phyloP scores from a whole-genome alignment of 1,140 invertebrate species.

The Gonatopus flavifemur region DNA sequence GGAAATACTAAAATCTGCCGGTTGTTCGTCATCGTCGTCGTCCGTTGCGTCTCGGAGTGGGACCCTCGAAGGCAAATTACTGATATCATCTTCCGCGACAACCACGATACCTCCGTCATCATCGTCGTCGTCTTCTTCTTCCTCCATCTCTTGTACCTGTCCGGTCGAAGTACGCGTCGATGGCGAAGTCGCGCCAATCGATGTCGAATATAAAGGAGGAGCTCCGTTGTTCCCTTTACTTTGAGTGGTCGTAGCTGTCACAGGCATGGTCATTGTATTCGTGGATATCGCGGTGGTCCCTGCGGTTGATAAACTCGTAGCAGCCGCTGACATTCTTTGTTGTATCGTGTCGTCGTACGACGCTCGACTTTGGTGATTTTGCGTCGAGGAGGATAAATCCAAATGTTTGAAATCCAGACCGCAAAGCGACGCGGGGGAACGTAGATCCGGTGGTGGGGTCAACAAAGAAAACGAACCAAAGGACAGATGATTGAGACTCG shows the following conservation, averaged over 20 bases:
- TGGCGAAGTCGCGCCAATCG: slow-evolving; percentile 37
- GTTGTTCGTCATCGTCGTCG: slow-evolving; percentile 60
- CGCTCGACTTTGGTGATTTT: slow-evolving; percentile 27
- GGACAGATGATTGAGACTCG: slow-evolving; percentile 66
- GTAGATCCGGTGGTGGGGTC: slow-evolving; percentile 72
- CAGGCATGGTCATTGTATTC: slow-evolving; percentile 63
- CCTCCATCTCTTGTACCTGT: too few species aligned
- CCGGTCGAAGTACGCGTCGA: slow-evolving; percentile 41
- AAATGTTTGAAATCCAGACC: slow-evolving; percentile 71
- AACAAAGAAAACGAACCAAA: slow-evolving; percentile 77
- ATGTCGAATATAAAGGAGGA: too few species aligned
- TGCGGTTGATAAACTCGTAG: slow-evolving; percentile 22
- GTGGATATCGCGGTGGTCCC: slow-evolving; percentile 16
- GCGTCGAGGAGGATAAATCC: slow-evolving; percentile 57
- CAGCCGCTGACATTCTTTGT: slow-evolving; percentile 49
- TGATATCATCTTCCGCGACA: slow-evolving; percentile 39
- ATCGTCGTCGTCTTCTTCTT: slow-evolving; percentile 63
- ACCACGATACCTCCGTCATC: slow-evolving; percentile 60
- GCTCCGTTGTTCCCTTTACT: slow-evolving; percentile 23
- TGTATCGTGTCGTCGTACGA: slow-evolving; percentile 50
- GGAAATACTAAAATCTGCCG: slow-evolving; percentile 70
- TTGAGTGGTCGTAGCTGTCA: slow-evolving; percentile 58
- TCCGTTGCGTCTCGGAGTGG: slow-evolving; percentile 11
- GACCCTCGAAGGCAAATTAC: slow-evolving; percentile 36
- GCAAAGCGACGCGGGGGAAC: slow-evolving; percentile 63